Conservation (phyloP, 2,888 invertebrate species). For the Ametastegia equiseti region DNA sequence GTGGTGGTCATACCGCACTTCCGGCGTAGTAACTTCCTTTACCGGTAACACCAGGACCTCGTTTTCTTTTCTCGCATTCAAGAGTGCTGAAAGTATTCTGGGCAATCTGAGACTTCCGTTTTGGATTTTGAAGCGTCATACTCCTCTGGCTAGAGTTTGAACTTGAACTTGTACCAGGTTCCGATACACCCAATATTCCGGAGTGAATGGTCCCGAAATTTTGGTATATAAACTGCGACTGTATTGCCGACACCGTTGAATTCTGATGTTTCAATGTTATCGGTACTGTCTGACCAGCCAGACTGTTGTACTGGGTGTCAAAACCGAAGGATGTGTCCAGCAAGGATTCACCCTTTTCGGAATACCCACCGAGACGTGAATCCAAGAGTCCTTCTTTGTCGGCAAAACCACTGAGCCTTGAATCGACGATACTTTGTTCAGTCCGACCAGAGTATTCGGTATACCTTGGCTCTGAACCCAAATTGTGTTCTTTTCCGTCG, state of each 20-base stretch:
- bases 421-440: conserved; percentile 59
- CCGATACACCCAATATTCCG: conserved; percentile 71
- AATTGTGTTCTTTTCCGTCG: conserved; percentile 68
- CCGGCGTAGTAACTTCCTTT: conserved; percentile 71
- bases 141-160: conserved; percentile 72
- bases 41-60: conserved; percentile 60
- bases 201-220: conserved; percentile 74
- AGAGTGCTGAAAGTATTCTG: conserved; percentile 74
- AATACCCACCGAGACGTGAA: conserved; percentile 60
- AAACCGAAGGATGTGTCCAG: conserved; percentile 68
- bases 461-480: conserved; percentile 68
- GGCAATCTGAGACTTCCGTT: conserved; percentile 71
- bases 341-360: conserved; percentile 66
- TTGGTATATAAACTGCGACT: conserved; percentile 71
- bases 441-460: conserved; percentile 60
- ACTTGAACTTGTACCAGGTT: conserved; percentile 72
- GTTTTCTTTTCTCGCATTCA: conserved; percentile 71
- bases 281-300: conserved; percentile 74
- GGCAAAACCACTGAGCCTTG: conserved; percentile 61
- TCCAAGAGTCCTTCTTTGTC: conserved; percentile 67
- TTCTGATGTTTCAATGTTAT: conserved; percentile 71
- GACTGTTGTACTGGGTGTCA: conserved; percentile 68
- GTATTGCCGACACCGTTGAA: conserved; percentile 71
- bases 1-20: conserved; percentile 75
- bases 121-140: conserved; percentile 73